phyloP scores from a whole-genome alignment of 2,113 vertebrate species.

The Chloropsis cyanopogon region DNA sequence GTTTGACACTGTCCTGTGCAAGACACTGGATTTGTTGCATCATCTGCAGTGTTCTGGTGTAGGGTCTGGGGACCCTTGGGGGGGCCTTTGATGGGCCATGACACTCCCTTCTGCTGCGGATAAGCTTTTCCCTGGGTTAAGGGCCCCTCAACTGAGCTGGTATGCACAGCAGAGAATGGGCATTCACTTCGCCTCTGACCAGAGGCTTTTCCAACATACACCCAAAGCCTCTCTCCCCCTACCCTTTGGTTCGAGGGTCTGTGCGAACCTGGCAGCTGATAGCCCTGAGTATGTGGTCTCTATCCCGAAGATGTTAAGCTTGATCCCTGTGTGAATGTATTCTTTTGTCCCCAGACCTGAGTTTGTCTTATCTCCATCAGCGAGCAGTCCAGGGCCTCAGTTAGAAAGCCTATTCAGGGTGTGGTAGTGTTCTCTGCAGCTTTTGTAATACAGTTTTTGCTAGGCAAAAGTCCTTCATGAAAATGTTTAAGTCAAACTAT shows the following conservation, averaged over 20 bases:
- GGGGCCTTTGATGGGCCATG: background rate
- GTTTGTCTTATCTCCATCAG: background rate
- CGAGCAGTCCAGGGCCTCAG: no score
- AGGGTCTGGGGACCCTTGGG: background rate
- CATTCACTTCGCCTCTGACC: background rate
- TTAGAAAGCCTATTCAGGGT: no score
- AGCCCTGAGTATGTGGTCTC: background rate
- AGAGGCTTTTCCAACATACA: background rate
- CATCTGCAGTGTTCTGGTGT: no score
- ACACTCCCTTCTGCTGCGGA: background rate
- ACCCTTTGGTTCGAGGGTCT: background rate
- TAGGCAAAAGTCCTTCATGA: no score
- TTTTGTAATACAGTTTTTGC: no score
- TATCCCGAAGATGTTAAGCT: no score
- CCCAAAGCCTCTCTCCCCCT: background rate
- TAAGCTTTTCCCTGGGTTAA: background rate
- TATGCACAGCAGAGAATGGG: background rate
- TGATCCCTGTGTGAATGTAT: no score
- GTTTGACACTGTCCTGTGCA: no score
- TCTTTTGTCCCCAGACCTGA: background rate
- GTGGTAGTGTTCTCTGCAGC: background rate
- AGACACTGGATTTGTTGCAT: no score
- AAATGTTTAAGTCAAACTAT: no score
- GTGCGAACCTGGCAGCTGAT: background rate
- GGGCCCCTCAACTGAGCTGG: background rate